Base-by-base conservation (phyloP, 2,113 vertebrate genomes). In the Willisornis vidua region DNA sequence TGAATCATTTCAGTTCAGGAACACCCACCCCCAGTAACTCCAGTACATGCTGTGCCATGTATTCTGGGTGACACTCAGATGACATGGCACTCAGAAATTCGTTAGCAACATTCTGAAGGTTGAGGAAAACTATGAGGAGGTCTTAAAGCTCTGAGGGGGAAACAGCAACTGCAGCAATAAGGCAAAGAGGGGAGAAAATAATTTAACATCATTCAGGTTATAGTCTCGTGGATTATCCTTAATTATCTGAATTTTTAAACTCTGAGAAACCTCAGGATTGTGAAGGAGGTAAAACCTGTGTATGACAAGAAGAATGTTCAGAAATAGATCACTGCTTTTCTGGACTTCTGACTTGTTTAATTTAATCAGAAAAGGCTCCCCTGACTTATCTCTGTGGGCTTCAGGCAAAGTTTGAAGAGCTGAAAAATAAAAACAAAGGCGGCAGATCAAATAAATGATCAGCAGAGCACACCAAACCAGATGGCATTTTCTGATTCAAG, bases 11-110 rank as follows among this genome's bases (percentile, higher is more conserved):
- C 58, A 81, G 41, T 81, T 89, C 78, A 25, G 75, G 85, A 93
- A 94, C 93, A 92, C 96, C 94, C 88, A 96, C 90, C 80, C 39
- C 26, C 58, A 26, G 55, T 23, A 67, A 35, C 68, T 81, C 61
- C 83, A 95, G 94, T 49, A 97, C 93, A 49, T 10, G 57, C 90
- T 92, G 94, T 95, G 90, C 87, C 61, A 6, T 5, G 65, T 41
- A 57, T 95, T 75, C 79, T 86, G 68, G 68, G 79, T 93, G 83
- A 52, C 67, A 83, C 43, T 35, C 3, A 19, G 68, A 24, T 72
- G 72, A 48, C 15, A 24, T 3, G 57, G 85, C 83, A 61, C 37
- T 80, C 79, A 75, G 55, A 67, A 76, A 71, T 45, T 77, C 65
- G 61, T 84, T 12, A 59, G 72, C 35, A 73, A 29, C 35, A 12